Evolutionary conservation across 1,140 invertebrate species (phyloP), one percentile per base, ranked within the genome.

Genomic region (Adelges cooleyi): DNA sequence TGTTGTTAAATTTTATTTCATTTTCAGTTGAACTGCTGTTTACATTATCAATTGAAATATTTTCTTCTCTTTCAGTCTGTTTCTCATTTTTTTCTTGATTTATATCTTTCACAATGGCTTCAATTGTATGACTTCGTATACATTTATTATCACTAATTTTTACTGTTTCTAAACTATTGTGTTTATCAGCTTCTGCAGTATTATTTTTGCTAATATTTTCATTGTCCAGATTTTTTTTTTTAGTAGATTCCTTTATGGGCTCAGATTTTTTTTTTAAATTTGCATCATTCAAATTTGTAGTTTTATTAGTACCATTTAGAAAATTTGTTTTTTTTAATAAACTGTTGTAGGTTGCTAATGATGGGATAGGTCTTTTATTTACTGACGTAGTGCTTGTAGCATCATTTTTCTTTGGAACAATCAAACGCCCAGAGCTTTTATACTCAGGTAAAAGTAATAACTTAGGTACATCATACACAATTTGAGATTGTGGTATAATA

Each of bases 301-400:
- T 66, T 67, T 69, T 10, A 42, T 0, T n/a, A 40, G 69, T n/a
- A 56, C 66, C 40, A n/a, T 44, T 13, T 69, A 68, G 65, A 70
- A 73, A 18, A 69, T 40, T 5, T 59, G 9, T 42, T 5, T 18
- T 65, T 70, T 74, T 54, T 70, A 70, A 38, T n/a, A 36, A 22
- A 40, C 56, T 36, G 42, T 62, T 62, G 2, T 62, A 62, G 18
- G 56, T 18, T 29, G 25, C 25, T 62, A 59, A 27, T 67, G 66
- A 54, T 38, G 66, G 66, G 15, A 67, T 67, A 38, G 66, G 66
- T 44, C 54, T 59, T 5, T 67, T 67, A 29, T 67, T 67, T 4
- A 62, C 38, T 22, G 54, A 67, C 17, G 66, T 67, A 40, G 66
- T 67, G 17, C 49, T 27, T 27, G 66, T 67, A 15, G 23, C 53